Base-by-base conservation (phyloP, 2,113 vertebrate species). In the Syngnathoides biaculeatus region DNA sequence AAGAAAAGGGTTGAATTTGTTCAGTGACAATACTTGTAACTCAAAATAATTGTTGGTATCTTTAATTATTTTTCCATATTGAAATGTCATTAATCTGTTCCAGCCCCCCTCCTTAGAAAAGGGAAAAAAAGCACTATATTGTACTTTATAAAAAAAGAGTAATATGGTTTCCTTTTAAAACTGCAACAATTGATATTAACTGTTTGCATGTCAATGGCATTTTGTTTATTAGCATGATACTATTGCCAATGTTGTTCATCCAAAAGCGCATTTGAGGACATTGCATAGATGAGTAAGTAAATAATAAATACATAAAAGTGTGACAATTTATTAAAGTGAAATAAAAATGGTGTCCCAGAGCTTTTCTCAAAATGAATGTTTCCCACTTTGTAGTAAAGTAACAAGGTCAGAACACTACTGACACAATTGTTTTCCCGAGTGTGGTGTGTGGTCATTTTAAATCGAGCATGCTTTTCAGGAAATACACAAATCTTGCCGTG, bases 381-480 rank as follows among this genome's bases (percentile, higher is more conserved):
- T 73, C 80, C 60, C 15, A 80, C 82, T 70, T 79, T 68, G 63
- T 12, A 58, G 61, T 30, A 74, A 24, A 48, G 69, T 20, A 57
- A 62, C 64, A 52, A 63, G 50, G 72, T 67, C 61, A 63, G n/a
- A 71, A 72, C 55, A 53, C 67, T 75, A 79, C 45, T 74, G 66
- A 75, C 55, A 74, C 26, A 71, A 66, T 77, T 70, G 17, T 55
- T 67, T 67, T 69, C 69, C 40, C 50, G 59, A 15, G 42, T 30
- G 61, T 4, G 59, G 47, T 71, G 27, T 22, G 61, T 4, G 55
- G 42, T 75, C 15, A 75, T 78, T 80, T 74, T 59, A 80, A 69
- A 77, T n/a, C 52, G 2, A n/a, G 27, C 67, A 75, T n/a, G 67
- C 66, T 65, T 58, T 64, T n/a, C 63, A 61, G 65, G 58, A 75